These are phyloP conservation scores for Hippoglossus stenolepis DNA, from an alignment of 2,113 vertebrate species.

Conservation along the genomic window DNA sequence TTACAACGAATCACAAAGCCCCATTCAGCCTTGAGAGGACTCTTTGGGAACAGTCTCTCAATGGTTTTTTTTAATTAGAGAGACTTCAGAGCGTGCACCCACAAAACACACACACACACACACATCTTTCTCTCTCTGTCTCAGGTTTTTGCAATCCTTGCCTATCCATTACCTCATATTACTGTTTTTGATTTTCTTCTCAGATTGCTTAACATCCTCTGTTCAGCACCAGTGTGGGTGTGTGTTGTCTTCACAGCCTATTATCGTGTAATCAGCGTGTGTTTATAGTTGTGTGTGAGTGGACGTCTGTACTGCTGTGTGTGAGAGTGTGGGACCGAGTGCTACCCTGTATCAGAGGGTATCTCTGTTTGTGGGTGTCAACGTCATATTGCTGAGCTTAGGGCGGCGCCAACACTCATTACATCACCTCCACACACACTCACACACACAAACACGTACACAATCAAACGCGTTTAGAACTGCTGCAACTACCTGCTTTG, in stretches of 20 bases:
- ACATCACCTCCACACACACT: constrained; percentile 64
- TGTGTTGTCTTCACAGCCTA: constrained; percentile 37
- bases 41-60: constrained; percentile 70
- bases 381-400: constrained; percentile 62
- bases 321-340: constrained; percentile 42
- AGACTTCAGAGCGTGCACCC: constrained; percentile 36
- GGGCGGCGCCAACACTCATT: constrained; percentile 66
- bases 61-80: constrained; percentile 76
- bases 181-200: constrained; percentile 49
- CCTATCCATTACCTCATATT: constrained; percentile 45
- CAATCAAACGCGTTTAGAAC: constrained; percentile 9
- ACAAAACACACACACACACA: constrained; percentile 41
- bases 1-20: constrained; percentile 77
- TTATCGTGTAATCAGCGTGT: constrained; percentile 55
- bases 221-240: constrained; percentile 35
- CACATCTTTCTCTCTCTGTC: constrained; percentile 5
- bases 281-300: constrained; percentile 42
- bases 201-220: constrained; percentile 30
- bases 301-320: constrained; percentile 20
- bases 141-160: constrained; percentile 24
- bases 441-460: constrained; percentile 29
- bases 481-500: constrained; percentile 70
- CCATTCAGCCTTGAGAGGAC: constrained; percentile 74
- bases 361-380: constrained; percentile 66
- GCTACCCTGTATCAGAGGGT: constrained; percentile 62